Base-by-base conservation (phyloP, 2,797 vertebrate species). In the Aulostomus chinensis region DNA sequence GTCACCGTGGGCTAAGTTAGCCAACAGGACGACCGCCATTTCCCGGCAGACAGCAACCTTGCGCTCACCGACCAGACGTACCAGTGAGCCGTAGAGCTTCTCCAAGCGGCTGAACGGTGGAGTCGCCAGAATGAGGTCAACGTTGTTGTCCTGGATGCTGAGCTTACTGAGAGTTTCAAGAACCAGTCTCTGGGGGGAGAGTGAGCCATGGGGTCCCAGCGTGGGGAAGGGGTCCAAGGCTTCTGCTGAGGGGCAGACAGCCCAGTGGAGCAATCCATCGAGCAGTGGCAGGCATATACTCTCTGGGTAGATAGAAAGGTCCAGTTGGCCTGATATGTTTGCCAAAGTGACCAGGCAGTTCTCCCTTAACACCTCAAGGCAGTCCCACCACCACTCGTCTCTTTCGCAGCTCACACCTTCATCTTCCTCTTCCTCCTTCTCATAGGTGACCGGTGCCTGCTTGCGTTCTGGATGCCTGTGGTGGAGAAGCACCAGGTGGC, bases 341-440 rank as follows among this genome's bases (percentile, higher is more conserved):
- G 97, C 96, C 68, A 99, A 83, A 0, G 97, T 99, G 71, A 99
- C 97, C 88, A 99, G 85, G 21, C 95, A 95, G 80, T 99, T 99
- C 86, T 99, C 97, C 50, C 96, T 88, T 60, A 99, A 85, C 83
- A 93, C 93, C 88, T 97, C 96, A 45, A 98, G 92, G 89, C 96
- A 98, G 92, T 99, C 96, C 96, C 96, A 98, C 96, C 96, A 98
- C 97, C 97, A 99, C 85, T 98, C 96, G 32, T 96, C 95, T 47
- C 94, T 89, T 89, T 95, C 94, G 60, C 94, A 95, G 87, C 94
- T 94, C 84, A 95, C 92, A 13, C 94, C 94, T 67, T 96, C 95
- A 38, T 97, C 96, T 67, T 95, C 93, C 45, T 98, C 96, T 15
- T 98, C 97, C 83, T 99, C 97, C 56, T 97, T 98, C 86, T 98